phyloP scores from a whole-genome alignment of 2,888 invertebrate genomes.

The Drosophila basisetae region DNA sequence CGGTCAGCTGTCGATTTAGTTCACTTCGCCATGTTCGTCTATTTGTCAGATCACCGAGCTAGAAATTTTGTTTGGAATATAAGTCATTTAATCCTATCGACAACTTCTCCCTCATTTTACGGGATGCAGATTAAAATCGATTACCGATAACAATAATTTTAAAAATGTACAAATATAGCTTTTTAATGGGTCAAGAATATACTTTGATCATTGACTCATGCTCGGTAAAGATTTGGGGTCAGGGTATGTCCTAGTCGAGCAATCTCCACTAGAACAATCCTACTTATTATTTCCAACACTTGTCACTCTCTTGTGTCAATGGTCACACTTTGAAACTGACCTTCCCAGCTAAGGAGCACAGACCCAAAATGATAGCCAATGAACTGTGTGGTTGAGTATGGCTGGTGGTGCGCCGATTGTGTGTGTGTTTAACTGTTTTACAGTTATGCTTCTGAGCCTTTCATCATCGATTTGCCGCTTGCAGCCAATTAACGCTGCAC shows the following conservation, averaged over 20 bases:
- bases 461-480: slow-evolving; percentile 66
- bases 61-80: not conserved
- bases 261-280: not conserved
- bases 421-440: slow-evolving; percentile 11
- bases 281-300: not conserved
- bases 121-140: not conserved
- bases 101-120: not conserved
- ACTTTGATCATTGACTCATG: not conserved
- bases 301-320: slow-evolving; percentile 12
- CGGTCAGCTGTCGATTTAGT: not conserved
- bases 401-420: not conserved
- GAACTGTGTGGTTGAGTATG: slow-evolving; percentile 11
- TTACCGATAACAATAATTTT: not conserved
- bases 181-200: not conserved
- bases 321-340: slow-evolving; percentile 18
- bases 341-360: slow-evolving; percentile 14
- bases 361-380: slow-evolving; percentile 21
- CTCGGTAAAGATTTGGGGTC: not conserved
- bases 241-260: not conserved
- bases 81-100: not conserved
- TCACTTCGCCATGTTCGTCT: not conserved
- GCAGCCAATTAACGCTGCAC: slow-evolving; percentile 70
- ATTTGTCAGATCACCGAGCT: not conserved
- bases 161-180: not conserved
- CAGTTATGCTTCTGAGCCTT: slow-evolving; percentile 31